Evolutionary conservation across 2,113 vertebrate species (phyloP).

Genomic region (Dolichallabes microphthalmus): DNA sequence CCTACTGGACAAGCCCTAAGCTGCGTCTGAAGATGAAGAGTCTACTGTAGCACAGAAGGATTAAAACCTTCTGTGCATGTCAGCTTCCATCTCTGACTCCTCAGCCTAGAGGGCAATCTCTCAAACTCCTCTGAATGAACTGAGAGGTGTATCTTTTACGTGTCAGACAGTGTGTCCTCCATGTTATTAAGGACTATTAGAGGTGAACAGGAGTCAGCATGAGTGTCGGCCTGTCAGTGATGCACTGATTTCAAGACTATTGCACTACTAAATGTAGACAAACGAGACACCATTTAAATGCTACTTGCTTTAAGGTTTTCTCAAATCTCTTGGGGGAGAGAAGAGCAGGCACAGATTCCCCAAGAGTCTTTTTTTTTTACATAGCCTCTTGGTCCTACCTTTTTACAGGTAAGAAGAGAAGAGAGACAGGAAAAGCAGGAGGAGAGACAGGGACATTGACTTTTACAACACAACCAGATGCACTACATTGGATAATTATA

Average conservation of each 20-base stretch:
- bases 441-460: background rate
- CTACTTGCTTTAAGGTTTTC: background rate
- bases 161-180: slow-evolving; percentile 19
- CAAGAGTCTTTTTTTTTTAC: background rate
- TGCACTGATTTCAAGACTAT: slow-evolving; percentile 27
- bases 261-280: slow-evolving; percentile 5
- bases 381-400: background rate
- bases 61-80: slow-evolving; percentile 46
- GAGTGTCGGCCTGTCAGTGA: slow-evolving; percentile 6
- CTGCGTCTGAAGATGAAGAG: slow-evolving; percentile 57
- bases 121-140: slow-evolving; percentile 36
- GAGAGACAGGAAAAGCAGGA: background rate
- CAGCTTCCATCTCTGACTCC: slow-evolving; percentile 50
- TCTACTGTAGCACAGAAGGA: slow-evolving; percentile 51
- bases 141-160: slow-evolving; percentile 31
- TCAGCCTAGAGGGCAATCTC: slow-evolving; percentile 35
- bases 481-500: slow-evolving; percentile 18
- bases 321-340: background rate
- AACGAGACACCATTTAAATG: slow-evolving; percentile 11
- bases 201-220: slow-evolving; percentile 27
- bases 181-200: slow-evolving; percentile 33
- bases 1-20: slow-evolving; percentile 49
- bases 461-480: slow-evolving; percentile 1
- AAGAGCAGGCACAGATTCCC: background rate
- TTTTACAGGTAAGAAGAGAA: slow-evolving; percentile 16